phyloP scores from a whole-genome alignment of 1,140 invertebrate species.

The Daktulosphaira vitifoliae region DNA sequence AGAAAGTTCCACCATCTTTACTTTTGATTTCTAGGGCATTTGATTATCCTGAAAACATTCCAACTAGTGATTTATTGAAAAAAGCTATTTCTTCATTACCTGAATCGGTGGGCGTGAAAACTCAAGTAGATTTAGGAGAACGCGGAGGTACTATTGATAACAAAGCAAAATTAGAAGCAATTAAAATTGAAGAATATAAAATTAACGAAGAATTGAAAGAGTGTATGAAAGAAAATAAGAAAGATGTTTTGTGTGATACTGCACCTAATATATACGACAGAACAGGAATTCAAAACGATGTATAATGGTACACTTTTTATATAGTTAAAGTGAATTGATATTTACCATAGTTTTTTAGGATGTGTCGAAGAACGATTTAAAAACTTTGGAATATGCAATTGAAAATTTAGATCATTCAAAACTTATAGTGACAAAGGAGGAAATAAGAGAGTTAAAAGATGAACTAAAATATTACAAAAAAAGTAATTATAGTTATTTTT shows the following conservation, averaged over 20 bases:
- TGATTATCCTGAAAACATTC: slow-evolving; percentile 81
- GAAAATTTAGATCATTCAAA: slow-evolving; percentile 80
- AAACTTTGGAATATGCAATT: slow-evolving; percentile 75
- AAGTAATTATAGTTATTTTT: slow-evolving; percentile 41
- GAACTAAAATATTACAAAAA: slow-evolving; percentile 90
- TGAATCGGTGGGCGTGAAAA: slow-evolving; percentile 62
- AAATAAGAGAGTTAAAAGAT: slow-evolving; percentile 77
- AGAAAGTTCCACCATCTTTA: slow-evolving; percentile 89
- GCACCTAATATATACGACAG: slow-evolving; percentile 48
- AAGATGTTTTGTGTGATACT: slow-evolving; percentile 51
- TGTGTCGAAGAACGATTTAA: slow-evolving; percentile 72
- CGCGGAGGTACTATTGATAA: slow-evolving; percentile 92
- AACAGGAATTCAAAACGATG: slow-evolving; percentile 34
- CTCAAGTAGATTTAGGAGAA: slow-evolving; percentile 88
- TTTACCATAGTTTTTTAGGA: too few relatives aligned
- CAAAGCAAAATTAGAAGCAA: slow-evolving; percentile 79
- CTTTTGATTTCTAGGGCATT: slow-evolving; percentile 84
- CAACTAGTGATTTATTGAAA: slow-evolving; percentile 82
- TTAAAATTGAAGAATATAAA: slow-evolving; percentile 80
- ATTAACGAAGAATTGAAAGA: slow-evolving; percentile 84
- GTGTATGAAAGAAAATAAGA: slow-evolving; percentile 51
- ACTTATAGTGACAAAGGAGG: slow-evolving; percentile 81
- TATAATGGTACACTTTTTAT: too few relatives aligned
- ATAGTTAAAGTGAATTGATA: too few relatives aligned
- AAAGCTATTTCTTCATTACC: slow-evolving; percentile 85